Evolutionary conservation across 1,140 invertebrate species (phyloP).

Genomic region (Diabrotica virgifera): DNA sequence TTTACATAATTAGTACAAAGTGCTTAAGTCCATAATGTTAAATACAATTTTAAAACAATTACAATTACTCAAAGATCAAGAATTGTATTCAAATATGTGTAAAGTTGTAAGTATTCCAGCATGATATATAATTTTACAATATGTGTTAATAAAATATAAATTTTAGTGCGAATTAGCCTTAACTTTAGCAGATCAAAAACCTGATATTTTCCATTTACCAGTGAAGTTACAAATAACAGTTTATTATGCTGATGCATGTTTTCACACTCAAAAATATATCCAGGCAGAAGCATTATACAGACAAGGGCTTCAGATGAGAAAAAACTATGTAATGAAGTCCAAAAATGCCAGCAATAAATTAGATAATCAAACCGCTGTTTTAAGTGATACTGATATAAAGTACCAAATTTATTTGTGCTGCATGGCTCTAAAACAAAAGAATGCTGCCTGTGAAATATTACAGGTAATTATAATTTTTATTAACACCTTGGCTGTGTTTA

Average conservation of each 20-base stretch:
- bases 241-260: conserved; percentile 68
- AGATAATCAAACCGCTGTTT: conserved; percentile 46
- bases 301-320: conserved; percentile 65
- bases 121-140: background rate
- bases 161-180: conserved; percentile 63
- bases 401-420: conserved; percentile 72
- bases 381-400: conserved; percentile 70
- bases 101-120: conserved; percentile 50
- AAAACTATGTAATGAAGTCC: conserved; percentile 64
- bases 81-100: conserved; percentile 58
- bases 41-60: conserved; percentile 52
- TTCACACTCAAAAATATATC: conserved; percentile 60
- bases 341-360: conserved; percentile 39
- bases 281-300: conserved; percentile 68
- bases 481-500: too few species aligned
- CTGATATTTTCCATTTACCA: conserved; percentile 55
- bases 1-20: too few species aligned
- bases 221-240: conserved; percentile 64
- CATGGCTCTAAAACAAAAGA: conserved; percentile 62
- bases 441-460: conserved; percentile 63
- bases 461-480: conserved; percentile 52
- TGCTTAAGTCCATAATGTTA: background rate
- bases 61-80: conserved; percentile 56
- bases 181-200: conserved; percentile 63
- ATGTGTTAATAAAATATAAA: conserved; percentile 8